These are phyloP conservation scores for Tinea trinotella DNA, from an alignment of 2,888 invertebrate species.

Conservation along the genomic window DNA sequence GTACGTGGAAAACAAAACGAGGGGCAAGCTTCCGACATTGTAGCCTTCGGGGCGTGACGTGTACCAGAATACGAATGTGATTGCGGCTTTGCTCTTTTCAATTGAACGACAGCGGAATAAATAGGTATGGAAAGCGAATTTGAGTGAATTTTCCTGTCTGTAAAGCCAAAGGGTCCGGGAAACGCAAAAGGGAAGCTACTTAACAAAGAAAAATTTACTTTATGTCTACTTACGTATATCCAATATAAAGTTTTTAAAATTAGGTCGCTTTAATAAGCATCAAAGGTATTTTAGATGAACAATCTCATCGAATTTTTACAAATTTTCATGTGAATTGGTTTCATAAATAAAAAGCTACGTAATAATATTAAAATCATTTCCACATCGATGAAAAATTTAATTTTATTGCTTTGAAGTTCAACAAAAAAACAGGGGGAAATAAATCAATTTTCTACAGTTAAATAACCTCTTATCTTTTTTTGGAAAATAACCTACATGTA, in stretches of 20 bases:
- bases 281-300: neutral
- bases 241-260: neutral
- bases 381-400: too few relatives aligned
- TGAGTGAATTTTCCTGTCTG: conserved; percentile 8
- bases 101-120: conserved; percentile 12
- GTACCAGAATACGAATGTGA: conserved; percentile 5
- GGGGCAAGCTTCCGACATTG: neutral
- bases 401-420: too few relatives aligned
- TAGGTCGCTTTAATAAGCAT: neutral
- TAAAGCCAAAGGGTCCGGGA: neutral
- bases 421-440: too few relatives aligned
- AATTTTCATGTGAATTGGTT: too few relatives aligned
- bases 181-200: conserved; percentile 3
- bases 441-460: too few relatives aligned
- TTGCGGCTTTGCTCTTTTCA: conserved; percentile 13
- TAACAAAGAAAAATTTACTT: conserved; percentile 7
- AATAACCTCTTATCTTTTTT: too few relatives aligned
- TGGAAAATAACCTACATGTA: neutral
- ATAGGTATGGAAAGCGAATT: conserved; percentile 10
- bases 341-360: too few relatives aligned
- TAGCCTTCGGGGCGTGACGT: conserved; percentile 3
- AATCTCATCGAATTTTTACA: neutral
- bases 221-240: neutral
- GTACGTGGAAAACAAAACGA: neutral
- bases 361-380: too few relatives aligned